Conservation (phyloP, 2,888 invertebrate species). For the Asteroscopus sphinx region DNA sequence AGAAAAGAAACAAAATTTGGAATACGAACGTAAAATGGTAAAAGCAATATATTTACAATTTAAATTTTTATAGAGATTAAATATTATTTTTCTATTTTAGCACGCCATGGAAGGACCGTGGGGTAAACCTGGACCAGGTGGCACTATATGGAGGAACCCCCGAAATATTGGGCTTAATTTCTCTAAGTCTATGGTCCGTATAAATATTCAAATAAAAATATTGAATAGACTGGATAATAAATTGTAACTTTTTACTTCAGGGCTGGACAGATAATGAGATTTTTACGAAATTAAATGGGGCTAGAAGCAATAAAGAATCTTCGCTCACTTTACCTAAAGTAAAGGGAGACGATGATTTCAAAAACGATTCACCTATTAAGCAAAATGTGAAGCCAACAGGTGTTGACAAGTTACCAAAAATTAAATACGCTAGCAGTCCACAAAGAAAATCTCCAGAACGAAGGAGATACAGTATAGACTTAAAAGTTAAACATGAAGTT, state of each 20-base stretch:
- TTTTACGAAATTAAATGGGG: slow-evolving; percentile 77
- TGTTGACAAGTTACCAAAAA: slow-evolving; percentile 78
- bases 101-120: slow-evolving; percentile 88
- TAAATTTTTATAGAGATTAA: slow-evolving; percentile 9
- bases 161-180: slow-evolving; percentile 93
- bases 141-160: slow-evolving; percentile 93
- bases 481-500: slow-evolving; percentile 50
- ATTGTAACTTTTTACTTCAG: slow-evolving; percentile 57
- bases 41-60: slow-evolving; percentile 42
- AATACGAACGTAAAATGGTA: slow-evolving; percentile 90
- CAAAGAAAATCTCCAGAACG: slow-evolving; percentile 55
- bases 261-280: slow-evolving; percentile 86
- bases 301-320: slow-evolving; percentile 75
- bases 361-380: slow-evolving; percentile 62
- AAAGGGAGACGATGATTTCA: slow-evolving; percentile 84
- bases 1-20: slow-evolving; percentile 82
- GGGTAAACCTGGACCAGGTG: slow-evolving; percentile 93
- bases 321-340: slow-evolving; percentile 87
- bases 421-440: slow-evolving; percentile 63
- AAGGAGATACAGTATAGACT: slow-evolving; percentile 54
- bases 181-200: slow-evolving; percentile 93
- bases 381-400: slow-evolving; percentile 69
- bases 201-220: background rate
- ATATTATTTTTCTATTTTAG: slow-evolving; percentile 65
- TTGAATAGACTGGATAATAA: background rate